A percentile compares a stretch with the other conserved stretches of the same genome.
phyloP scores from a whole-genome alignment of 2,888 invertebrate genomes.

The Ceratothoa steindachneri region DNA sequence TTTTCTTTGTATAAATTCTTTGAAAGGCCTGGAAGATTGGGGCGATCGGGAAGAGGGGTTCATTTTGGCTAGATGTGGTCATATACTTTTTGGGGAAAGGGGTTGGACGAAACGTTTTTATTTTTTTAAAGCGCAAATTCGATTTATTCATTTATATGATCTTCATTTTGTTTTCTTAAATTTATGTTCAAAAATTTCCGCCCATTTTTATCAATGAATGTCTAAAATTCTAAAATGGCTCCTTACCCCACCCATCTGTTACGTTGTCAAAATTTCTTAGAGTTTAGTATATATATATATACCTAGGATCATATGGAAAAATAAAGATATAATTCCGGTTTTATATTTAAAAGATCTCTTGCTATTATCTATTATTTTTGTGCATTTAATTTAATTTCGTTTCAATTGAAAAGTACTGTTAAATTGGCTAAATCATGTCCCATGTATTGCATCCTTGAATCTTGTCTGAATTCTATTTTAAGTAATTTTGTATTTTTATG shows the following conservation, averaged over 20 bases:
- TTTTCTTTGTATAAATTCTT: neutral
- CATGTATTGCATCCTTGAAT: neutral
- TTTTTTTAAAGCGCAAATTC: too few relatives aligned
- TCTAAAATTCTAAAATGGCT: too few relatives aligned
- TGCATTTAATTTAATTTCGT: neutral
- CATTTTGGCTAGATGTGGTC: neutral
- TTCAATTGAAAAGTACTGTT: too few relatives aligned
- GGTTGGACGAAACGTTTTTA: too few relatives aligned
- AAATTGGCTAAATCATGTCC: neutral
- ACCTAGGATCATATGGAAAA: neutral
- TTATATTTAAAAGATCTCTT: neutral
- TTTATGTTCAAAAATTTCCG: too few relatives aligned
- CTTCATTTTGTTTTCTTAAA: too few relatives aligned
- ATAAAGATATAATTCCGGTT: neutral
- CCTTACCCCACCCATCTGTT: too few relatives aligned
- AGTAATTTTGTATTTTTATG: neutral
- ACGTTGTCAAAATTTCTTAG: too few relatives aligned
- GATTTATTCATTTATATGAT: too few relatives aligned
- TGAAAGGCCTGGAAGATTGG: neutral
- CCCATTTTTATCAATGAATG: too few relatives aligned
- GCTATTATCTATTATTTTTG: neutral
- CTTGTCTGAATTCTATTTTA: neutral
- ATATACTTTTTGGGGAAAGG: neutral
- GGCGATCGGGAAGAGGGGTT: neutral
- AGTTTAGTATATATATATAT: neutral